A percentile compares a stretch with the other conserved stretches of the same genome.
phyloP scores from a whole-genome alignment of 2,113 vertebrate genomes.

The Hyaena hyaena region DNA sequence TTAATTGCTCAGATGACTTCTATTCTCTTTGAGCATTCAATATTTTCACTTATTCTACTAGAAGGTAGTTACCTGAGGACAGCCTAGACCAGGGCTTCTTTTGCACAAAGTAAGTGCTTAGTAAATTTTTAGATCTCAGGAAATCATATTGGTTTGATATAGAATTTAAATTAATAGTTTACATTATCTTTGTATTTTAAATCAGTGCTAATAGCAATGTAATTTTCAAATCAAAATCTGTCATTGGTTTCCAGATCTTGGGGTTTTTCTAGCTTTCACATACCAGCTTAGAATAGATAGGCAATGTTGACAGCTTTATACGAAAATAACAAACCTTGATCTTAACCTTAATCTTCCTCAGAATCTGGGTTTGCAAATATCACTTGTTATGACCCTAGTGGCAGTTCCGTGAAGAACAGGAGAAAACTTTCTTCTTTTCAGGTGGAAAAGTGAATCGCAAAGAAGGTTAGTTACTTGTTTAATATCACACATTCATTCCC shows the following conservation, averaged over 20 bases:
- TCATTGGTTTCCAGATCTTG: neutral
- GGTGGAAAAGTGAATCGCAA: neutral
- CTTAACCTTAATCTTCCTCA: neutral
- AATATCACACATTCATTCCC: neutral
- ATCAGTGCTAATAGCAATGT: neutral
- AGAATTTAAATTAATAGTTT: constrained; percentile 9
- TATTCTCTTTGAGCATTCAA: neutral
- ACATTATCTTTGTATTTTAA: constrained; percentile 43
- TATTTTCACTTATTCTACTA: neutral
- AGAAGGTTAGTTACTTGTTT: neutral
- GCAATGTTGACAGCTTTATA: neutral
- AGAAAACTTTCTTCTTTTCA: neutral
- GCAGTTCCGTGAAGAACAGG: neutral
- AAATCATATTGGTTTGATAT: neutral
- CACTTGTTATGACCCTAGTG: neutral
- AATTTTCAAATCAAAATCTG: constrained; percentile 33
- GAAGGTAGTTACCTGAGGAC: neutral
- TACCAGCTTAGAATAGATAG: neutral
- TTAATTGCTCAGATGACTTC: neutral
- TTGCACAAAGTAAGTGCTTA: neutral
- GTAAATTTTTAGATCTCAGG: neutral
- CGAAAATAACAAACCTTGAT: neutral
- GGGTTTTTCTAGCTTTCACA: neutral
- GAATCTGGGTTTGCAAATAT: constrained; percentile 10
- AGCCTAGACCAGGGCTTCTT: neutral